Evolutionary conservation across 2,113 vertebrate genomes (phyloP).

Genomic region (Piaya cayana): DNA sequence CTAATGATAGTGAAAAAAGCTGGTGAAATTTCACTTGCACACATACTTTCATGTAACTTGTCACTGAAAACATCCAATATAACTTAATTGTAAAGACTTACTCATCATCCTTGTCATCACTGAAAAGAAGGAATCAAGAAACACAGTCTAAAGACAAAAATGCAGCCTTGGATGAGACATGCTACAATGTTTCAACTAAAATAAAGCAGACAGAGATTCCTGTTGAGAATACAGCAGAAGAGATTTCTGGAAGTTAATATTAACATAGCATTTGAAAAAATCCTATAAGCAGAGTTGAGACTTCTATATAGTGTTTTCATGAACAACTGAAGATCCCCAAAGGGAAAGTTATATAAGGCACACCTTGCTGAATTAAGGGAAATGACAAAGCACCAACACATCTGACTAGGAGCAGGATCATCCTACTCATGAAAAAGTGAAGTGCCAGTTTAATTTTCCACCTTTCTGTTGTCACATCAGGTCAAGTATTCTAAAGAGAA

Average conservation of each 20-base stretch:
- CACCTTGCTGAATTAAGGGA: neutral
- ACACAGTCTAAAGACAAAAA: neutral
- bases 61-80: neutral
- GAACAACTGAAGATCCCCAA: neutral
- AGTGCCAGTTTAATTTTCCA: neutral
- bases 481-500: neutral
- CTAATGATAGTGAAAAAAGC: neutral
- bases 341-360: neutral
- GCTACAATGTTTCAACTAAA: neutral
- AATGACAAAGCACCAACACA: neutral
- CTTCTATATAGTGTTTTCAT: neutral
- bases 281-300: neutral
- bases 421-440: neutral
- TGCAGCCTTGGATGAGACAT: neutral
- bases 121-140: neutral
- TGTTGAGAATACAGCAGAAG: neutral
- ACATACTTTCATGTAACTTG: neutral
- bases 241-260: neutral
- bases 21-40: neutral
- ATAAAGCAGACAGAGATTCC: neutral
- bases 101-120: neutral
- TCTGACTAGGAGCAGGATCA: neutral
- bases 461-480: neutral
- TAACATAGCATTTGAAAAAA: neutral
- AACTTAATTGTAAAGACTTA: neutral